Evolutionary conservation across 2,113 vertebrate genomes (phyloP).

Genomic region (Ceuthmochares aereus): DNA sequence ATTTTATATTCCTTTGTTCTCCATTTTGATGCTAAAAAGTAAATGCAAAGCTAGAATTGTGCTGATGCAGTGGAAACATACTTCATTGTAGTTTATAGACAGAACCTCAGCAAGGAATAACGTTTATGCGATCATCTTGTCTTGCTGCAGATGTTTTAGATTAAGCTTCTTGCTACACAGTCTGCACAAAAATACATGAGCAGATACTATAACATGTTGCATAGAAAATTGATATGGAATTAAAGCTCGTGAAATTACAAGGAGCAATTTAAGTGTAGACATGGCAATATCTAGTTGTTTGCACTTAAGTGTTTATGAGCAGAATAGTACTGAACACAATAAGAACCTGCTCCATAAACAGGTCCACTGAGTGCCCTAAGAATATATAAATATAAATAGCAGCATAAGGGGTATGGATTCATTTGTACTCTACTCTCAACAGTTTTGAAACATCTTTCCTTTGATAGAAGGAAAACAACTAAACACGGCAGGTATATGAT

Average conservation of each 20-base stretch:
- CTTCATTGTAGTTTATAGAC: not conserved
- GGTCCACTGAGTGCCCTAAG: not conserved
- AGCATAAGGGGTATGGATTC: not conserved
- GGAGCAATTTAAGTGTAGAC: not conserved
- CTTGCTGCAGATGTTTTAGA: constrained; percentile 29
- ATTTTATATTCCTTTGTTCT: constrained; percentile 42
- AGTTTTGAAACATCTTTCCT: not conserved
- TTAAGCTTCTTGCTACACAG: constrained; percentile 6
- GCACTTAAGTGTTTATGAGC: not conserved
- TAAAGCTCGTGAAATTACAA: not conserved
- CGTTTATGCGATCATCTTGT: constrained; percentile 29
- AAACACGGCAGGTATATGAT: not conserved
- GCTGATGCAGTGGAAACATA: constrained; percentile 19
- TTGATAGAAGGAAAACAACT: not conserved
- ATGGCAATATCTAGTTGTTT: not conserved
- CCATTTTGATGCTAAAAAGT: constrained; percentile 15
- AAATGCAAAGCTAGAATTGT: not conserved
- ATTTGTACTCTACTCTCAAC: not conserved
- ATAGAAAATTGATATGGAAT: not conserved
- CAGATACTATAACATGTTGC: not conserved
- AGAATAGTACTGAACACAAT: not conserved
- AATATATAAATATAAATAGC: not conserved
- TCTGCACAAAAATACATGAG: not conserved
- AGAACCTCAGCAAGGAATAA: constrained; percentile 25
- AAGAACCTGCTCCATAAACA: not conserved